Evolutionary conservation across 2,888 invertebrate species (phyloP).

Genomic region (Corbicula japonica): DNA sequence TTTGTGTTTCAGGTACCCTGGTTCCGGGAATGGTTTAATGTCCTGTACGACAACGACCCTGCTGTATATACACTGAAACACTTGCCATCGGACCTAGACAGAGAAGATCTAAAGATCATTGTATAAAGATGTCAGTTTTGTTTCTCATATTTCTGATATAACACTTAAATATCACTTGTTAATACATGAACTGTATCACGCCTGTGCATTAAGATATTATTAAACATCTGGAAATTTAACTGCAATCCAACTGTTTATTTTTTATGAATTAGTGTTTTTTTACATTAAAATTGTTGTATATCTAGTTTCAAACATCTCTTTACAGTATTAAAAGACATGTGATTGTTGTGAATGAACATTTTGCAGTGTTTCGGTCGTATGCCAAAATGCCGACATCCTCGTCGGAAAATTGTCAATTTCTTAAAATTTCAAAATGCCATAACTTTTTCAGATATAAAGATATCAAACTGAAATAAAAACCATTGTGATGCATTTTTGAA

Average conservation of each 20-base stretch:
- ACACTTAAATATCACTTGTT: slow-evolving; percentile 2
- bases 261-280: not conserved
- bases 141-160: not conserved
- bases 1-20: slow-evolving; percentile 2
- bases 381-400: slow-evolving; percentile 1
- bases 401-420: not conserved
- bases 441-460: not conserved
- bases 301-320: slow-evolving; percentile 1
- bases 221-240: not conserved
- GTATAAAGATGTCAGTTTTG: slow-evolving; percentile 2
- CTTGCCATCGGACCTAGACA: slow-evolving; percentile 2
- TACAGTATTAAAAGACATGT: not conserved
- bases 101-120: slow-evolving; percentile 2
- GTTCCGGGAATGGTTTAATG: slow-evolving; percentile 4
- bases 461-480: slow-evolving; percentile 1
- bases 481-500: slow-evolving; percentile 1
- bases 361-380: not conserved
- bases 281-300: not conserved
- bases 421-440: slow-evolving; percentile 4
- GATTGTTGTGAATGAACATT: slow-evolving; percentile 4
- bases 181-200: not conserved
- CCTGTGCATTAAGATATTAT: too few species aligned
- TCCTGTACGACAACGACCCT: slow-evolving; percentile 2
- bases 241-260: not conserved
- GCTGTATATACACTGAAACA: not conserved